Percentiles rank a stretch among this genome's conserved stretches.
Evolutionary conservation across 2,113 vertebrate species (phyloP).

Genomic region (Melozone crissalis): DNA sequence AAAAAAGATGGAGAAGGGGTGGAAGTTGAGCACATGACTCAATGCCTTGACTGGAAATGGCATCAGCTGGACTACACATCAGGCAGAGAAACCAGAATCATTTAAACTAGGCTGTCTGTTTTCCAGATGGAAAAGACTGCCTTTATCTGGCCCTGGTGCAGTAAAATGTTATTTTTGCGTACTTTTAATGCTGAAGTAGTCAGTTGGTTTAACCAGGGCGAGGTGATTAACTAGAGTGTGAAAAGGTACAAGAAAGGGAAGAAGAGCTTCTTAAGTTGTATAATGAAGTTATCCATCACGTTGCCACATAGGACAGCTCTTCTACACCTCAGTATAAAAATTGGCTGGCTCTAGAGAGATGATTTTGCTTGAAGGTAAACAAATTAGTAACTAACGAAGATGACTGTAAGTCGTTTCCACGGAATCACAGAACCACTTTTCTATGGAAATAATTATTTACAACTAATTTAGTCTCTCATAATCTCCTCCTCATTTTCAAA

Average conservation of each 20-base stretch:
- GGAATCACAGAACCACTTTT: not conserved
- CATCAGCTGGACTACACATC: not conserved
- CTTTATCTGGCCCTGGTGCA: not conserved
- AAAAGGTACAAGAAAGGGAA: conserved; percentile 63
- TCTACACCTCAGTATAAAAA: conserved; percentile 27
- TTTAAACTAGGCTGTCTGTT: not conserved
- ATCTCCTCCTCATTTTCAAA: not conserved
- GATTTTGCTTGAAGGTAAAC: conserved; percentile 51
- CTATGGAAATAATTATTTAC: not conserved
- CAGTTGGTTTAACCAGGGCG: not conserved
- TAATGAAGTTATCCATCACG: conserved; percentile 56
- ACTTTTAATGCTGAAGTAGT: not conserved
- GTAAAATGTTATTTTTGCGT: conserved; percentile 10
- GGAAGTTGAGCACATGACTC: not conserved
- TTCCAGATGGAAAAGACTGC: not conserved
- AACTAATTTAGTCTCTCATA: not conserved
- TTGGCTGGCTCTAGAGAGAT: conserved; percentile 4
- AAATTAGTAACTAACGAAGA: conserved; percentile 37
- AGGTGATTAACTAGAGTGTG: conserved; percentile 30
- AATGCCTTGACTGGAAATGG: not conserved
- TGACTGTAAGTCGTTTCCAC: not conserved
- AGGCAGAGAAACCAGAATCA: not conserved
- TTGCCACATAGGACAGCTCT: conserved; percentile 16
- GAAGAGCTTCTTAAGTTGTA: conserved; percentile 23
- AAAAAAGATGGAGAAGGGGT: not conserved